Evolutionary conservation across 2,888 invertebrate species (phyloP).

Genomic region (Metalampra italica): DNA sequence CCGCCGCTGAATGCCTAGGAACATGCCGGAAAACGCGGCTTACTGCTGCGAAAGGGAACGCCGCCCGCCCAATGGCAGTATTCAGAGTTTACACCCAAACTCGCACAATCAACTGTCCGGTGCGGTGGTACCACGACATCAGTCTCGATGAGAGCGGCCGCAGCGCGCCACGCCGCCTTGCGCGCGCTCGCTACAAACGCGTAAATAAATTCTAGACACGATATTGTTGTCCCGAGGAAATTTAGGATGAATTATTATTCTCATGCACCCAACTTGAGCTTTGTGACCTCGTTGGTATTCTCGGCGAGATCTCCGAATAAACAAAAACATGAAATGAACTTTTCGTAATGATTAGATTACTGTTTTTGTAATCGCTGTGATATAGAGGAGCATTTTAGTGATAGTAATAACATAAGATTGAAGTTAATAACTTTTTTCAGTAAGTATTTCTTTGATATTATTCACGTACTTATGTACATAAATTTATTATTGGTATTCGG

Average conservation of each 20-base stretch:
- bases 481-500: neutral
- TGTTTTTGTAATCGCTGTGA: conserved; percentile 31
- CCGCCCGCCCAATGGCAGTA: neutral
- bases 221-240: conserved; percentile 26
- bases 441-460: conserved; percentile 20
- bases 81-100: neutral
- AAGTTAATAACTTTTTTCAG: conserved; percentile 2
- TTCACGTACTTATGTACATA: neutral
- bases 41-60: neutral
- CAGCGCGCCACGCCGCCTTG: conserved; percentile 40
- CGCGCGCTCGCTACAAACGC: conserved; percentile 24
- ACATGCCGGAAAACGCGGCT: neutral
- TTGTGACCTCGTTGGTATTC: conserved; percentile 28
- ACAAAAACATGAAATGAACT: conserved; percentile 27
- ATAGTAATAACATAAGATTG: conserved; percentile 15
- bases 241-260: conserved; percentile 45
- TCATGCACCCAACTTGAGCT: conserved; percentile 28
- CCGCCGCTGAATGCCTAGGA: no score
- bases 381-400: conserved; percentile 24
- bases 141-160: conserved; percentile 51
- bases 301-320: conserved; percentile 25
- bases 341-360: conserved; percentile 13
- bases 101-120: neutral
- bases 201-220: conserved; percentile 42
- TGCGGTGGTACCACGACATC: conserved; percentile 5